A percentile compares a stretch with the other conserved stretches of the same genome.
Conservation (phyloP, 2,797 vertebrate genomes). For the Knipowitschia caucasica region DNA sequence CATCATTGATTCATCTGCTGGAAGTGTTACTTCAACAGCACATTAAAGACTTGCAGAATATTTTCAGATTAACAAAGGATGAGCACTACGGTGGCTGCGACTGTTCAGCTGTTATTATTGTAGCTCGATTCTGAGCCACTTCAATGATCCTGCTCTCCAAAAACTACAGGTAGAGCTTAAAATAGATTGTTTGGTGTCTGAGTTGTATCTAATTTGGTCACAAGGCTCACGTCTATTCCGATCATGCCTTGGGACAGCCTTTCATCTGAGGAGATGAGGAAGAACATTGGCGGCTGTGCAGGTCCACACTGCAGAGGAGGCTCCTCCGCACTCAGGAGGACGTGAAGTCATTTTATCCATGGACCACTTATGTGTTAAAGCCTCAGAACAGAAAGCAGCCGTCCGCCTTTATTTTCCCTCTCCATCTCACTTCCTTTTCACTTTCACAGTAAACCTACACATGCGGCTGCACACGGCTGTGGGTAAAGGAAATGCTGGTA, state of each 20-base stretch:
- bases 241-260: conserved; percentile 44
- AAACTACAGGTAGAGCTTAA: conserved; percentile 33
- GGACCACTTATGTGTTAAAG: conserved; percentile 62
- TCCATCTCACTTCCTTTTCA: conserved; percentile 31
- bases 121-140: conserved; percentile 16
- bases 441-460: conserved; percentile 50
- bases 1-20: conserved; percentile 14
- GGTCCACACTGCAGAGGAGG: conserved; percentile 46
- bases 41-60: background rate
- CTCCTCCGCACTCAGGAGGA: conserved; percentile 47
- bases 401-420: conserved; percentile 48
- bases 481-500: conserved; percentile 19
- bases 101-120: background rate
- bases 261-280: conserved; percentile 40
- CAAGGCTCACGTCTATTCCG: conserved; percentile 53
- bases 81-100: background rate
- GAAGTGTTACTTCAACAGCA: background rate
- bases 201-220: conserved; percentile 52
- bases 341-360: conserved; percentile 63
- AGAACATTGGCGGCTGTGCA: conserved; percentile 46
- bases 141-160: conserved; percentile 24
- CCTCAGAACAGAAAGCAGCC: conserved; percentile 36
- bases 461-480: conserved; percentile 23
- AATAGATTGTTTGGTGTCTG: conserved; percentile 26
- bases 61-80: background rate